These are phyloP conservation scores for Drosophila sp. DNA, from an alignment of 1,140 invertebrate species.

Conservation along the genomic window DNA sequence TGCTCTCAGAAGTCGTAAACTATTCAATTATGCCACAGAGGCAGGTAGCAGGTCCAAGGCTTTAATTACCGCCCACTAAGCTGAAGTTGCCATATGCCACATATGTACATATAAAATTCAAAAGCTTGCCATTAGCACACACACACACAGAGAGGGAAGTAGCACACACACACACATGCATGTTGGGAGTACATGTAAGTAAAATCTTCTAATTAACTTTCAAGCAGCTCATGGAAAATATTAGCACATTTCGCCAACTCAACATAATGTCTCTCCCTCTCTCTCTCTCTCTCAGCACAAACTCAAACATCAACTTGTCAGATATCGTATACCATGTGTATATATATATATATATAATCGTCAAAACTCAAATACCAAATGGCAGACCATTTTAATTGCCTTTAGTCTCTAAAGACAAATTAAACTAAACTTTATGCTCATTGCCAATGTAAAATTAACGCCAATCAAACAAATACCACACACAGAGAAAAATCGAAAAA, in stretches of 20 bases:
- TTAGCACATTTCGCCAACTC: slow-evolving; percentile 51
- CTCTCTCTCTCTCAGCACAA: slow-evolving; percentile 31
- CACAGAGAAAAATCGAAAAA: background rate
- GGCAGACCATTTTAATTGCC: background rate
- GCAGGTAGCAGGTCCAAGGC: slow-evolving; percentile 19
- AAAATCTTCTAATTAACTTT: slow-evolving; percentile 72
- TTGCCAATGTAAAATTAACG: slow-evolving; percentile 7
- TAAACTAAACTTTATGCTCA: slow-evolving; percentile 2
- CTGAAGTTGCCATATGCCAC: slow-evolving; percentile 40
- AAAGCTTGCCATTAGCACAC: slow-evolving; percentile 59
- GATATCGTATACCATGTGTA: slow-evolving; percentile 21
- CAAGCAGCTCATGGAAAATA: slow-evolving; percentile 58
- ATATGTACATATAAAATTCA: slow-evolving; percentile 43
- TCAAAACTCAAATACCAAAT: slow-evolving; percentile 45
- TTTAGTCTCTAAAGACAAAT: background rate
- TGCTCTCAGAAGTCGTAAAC: slow-evolving; percentile 16
- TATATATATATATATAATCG: background rate
- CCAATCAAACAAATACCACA: background rate
- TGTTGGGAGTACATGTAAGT: background rate
- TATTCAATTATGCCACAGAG: slow-evolving; percentile 30
- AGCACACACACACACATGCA: slow-evolving; percentile 15
- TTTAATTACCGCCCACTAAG: slow-evolving; percentile 57
- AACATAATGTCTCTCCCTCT: background rate
- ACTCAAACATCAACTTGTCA: slow-evolving; percentile 46
- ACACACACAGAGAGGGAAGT: slow-evolving; percentile 9